Evolutionary conservation across 1,140 invertebrate species (phyloP), one percentile per base, ranked within the genome.

Genomic region (Tigriopus japonicus): DNA sequence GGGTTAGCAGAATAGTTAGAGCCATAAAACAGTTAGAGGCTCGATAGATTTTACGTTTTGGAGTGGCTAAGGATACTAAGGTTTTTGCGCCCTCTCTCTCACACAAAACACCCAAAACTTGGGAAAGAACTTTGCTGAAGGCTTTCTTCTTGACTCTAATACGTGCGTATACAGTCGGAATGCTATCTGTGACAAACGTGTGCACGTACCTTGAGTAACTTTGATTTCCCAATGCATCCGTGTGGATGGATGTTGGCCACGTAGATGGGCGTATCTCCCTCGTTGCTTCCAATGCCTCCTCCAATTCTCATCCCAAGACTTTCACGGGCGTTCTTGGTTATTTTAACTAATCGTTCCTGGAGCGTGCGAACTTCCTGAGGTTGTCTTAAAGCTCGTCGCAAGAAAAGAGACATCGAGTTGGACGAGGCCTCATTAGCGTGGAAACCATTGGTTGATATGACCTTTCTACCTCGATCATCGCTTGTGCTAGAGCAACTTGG

Each of bases 211-310:
- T 73, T 74, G 17, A 77, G 66, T 58, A 75, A 71, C 63, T 71
- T 71, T 19, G 70, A 70, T 63, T 71, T 69, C 15, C 72, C 74
- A 6, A 76, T 67, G 52, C 71, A 74, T 9, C 75, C 75, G 19
- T 71, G 69, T 9, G 70, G 70, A 62, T 75, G 71, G 56, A 77
- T 73, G 64, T 76, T 76, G 12, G 74, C 74, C 52, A 77, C 70
- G 64, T 76, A 77, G 41, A 77, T 71, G 15, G 75, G 75, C 13
- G 72, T 75, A 65, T 76, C 73, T 15, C 74, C 74, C 60, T 75
- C 67, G 42, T 71, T 73, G 63, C 72, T 74, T 49, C 67, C 67
- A 14, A 75, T 52, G 0, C 76, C 76, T 19, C 76, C 76, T 41
- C 74, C 74, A 52, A 77, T 73, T 62, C 75, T 70, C 66, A 77